Evolutionary conservation across 1,140 invertebrate species (phyloP), one percentile per base, ranked within the genome.

Genomic region (Lepidostoma basale): DNA sequence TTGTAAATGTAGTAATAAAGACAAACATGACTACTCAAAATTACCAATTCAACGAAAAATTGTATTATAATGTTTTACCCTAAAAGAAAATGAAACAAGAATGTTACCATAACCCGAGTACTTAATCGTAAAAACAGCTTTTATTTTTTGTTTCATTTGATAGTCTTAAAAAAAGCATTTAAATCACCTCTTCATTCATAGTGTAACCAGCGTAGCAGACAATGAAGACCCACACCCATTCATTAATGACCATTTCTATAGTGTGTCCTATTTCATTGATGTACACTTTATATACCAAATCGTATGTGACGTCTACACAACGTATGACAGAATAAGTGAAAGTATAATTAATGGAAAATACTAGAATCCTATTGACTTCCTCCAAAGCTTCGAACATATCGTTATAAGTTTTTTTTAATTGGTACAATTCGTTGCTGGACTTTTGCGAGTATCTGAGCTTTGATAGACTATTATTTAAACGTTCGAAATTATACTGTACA

Each of bases 201-300:
- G 28, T 20, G 14, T 56, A 28, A 4, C 25, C 52, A 14, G 52
- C 28, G 12, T 14, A 33, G 20, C 52, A 56, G 2, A 56, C 52
- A 5, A 56, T n/a, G 14, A 56, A 30, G n/a, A 56, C 25, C 52
- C 52, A 56, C 3, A 30, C 14, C 52, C 52, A 56, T 30, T 30
- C 52, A 3, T 12, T n/a, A 3, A 56, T 14, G 5, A 16, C 12
- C 3, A 16, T 26, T 0, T 6, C 18, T 5, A 22, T 3, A 10
- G 45, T 25, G 12, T 23, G n/a, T 1, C 8, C 0, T n/a, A n/a
- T n/a, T 23, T 49, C 22, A 3, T 49, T 49, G 20, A 49, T 10
- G 9, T 22, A 22, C 4, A 23, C 25, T 18, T n/a, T 49, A n/a
- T 30, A 30, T n/a, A 56, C 2, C 25, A 16, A 3, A 8, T 14